Evolutionary conservation across 2,888 invertebrate species (phyloP).

Genomic region (Bimastos eiseni): DNA sequence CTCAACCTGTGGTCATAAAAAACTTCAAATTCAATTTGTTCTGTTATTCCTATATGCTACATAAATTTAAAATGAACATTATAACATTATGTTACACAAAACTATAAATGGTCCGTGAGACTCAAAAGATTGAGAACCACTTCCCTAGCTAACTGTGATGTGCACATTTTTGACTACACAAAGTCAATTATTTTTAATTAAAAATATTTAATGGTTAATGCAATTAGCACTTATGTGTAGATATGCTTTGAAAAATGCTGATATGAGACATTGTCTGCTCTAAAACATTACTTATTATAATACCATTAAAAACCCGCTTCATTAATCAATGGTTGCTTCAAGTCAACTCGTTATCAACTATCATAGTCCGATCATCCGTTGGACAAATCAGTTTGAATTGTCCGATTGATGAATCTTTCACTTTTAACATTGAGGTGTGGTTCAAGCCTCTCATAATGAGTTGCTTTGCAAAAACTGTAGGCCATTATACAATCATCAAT

Average conservation of each 20-base stretch:
- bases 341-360: no score
- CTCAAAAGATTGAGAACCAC: no score
- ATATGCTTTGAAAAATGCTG: background rate
- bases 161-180: background rate
- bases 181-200: background rate
- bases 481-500: background rate
- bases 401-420: background rate
- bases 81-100: no score
- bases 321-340: no score
- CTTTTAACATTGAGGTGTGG: background rate
- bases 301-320: no score
- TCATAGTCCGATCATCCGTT: no score
- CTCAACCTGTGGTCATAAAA: no score
- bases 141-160: background rate
- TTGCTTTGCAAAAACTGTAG: background rate
- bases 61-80: no score
- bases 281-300: no score
- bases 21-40: no score
- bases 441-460: background rate
- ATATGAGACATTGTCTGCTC: background rate
- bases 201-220: background rate
- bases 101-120: no score
- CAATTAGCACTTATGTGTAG: background rate
- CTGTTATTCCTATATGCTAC: no score
- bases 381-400: background rate